Conservation (phyloP, 2,797 vertebrate species). For the Thripadectes ignobilis region DNA sequence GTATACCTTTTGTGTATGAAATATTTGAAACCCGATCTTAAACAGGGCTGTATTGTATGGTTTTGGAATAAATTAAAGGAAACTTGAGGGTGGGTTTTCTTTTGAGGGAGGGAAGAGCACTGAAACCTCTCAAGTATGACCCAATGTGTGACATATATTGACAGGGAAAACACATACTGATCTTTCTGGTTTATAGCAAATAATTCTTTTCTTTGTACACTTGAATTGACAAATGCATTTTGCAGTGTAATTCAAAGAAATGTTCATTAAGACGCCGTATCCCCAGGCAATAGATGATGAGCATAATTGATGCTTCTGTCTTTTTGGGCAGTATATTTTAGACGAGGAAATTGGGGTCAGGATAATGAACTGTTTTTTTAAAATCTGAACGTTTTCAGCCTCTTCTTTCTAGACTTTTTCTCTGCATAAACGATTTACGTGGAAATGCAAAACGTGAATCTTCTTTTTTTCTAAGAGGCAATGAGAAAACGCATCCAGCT, state of each 20-base stretch:
- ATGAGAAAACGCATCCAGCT: conserved; percentile 23
- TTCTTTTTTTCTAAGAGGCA: background rate
- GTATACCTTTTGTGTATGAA: background rate
- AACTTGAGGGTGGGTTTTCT: background rate
- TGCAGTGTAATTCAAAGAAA: conserved; percentile 81
- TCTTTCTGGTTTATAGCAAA: conserved; percentile 23
- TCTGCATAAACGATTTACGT: background rate
- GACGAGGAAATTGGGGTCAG: conserved; percentile 69
- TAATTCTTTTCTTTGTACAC: conserved; percentile 24
- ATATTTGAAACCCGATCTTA: background rate
- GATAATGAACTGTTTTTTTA: conserved; percentile 71
- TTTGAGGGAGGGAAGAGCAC: background rate
- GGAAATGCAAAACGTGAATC: background rate
- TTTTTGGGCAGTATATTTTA: conserved; percentile 76
- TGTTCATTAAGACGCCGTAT: conserved; percentile 81
- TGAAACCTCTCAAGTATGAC: conserved; percentile 8
- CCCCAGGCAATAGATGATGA: conserved; percentile 79
- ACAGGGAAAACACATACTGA: conserved; percentile 27
- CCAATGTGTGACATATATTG: background rate
- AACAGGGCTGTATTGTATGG: background rate
- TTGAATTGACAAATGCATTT: conserved; percentile 74
- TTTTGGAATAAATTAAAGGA: conserved; percentile 5
- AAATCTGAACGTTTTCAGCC: conserved; percentile 66
- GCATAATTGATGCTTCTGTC: conserved; percentile 83
- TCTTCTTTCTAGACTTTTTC: background rate